Evolutionary conservation across 2,888 invertebrate genomes (phyloP).

Genomic region (Papilio demoleus): DNA sequence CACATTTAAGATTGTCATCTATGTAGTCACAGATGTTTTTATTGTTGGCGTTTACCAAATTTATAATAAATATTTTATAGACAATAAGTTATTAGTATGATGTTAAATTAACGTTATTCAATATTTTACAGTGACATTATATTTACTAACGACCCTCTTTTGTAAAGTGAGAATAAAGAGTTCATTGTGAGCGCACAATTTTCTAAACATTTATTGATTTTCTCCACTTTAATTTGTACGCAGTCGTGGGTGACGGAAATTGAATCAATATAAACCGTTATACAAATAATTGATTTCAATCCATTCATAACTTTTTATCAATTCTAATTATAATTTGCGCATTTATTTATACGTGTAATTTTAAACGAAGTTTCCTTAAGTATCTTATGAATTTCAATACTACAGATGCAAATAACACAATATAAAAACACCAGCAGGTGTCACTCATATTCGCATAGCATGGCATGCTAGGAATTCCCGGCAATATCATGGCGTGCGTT

Average conservation of each 20-base stretch:
- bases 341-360: not conserved
- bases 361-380: not conserved
- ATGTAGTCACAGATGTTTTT: not conserved
- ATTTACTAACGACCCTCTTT: slow-evolving; percentile 1
- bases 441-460: slow-evolving; percentile 31
- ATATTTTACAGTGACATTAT: not conserved
- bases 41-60: no score
- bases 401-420: not conserved
- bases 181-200: not conserved
- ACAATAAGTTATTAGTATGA: not conserved
- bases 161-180: not conserved
- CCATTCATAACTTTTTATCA: not conserved
- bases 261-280: slow-evolving; percentile 1
- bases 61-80: no score
- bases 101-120: not conserved
- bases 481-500: slow-evolving; percentile 57
- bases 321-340: not conserved
- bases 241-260: not conserved
- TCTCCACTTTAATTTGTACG: not conserved
- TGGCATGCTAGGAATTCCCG: slow-evolving; percentile 53
- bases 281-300: not conserved
- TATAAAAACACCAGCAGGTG: slow-evolving; percentile 30
- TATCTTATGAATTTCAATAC: not conserved
- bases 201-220: slow-evolving; percentile 1
- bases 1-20: no score